Base-by-base conservation (phyloP, 2,113 vertebrate genomes). In the Lophius piscatorius region DNA sequence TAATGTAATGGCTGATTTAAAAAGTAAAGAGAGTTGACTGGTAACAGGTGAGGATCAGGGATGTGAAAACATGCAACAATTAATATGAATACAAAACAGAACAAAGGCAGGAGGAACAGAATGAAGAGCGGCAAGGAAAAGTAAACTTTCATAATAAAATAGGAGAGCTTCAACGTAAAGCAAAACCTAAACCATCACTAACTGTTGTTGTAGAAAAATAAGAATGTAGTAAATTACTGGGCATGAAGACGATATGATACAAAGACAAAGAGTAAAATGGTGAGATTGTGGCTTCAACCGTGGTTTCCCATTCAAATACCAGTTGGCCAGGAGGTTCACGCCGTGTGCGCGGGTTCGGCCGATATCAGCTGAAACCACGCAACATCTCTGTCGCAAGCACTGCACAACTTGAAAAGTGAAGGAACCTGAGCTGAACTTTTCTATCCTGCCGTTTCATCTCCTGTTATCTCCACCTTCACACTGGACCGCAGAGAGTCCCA, bases 351-450 rank as follows among this genome's bases (percentile, higher is more conserved):
- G 17, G 35, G 41, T 74, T 82, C 67, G 66, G 64, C 56, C 39
- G 18, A 45, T 72, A 84, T 76, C 77, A 60, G 51, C 46, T 18
- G 4, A 58, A 73, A 81, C 42, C 74, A 74, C 63, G 69, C 66
- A 41, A 41, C 42, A 10, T 31, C 36, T 57, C 35, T 64, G 17
- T 18, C n/a, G 52, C 38, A 16, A 66, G 48, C 51, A 44, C 36
- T 47, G 35, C 59, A 52, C 23, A 47, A 54, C 46, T 70, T 45
- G 46, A 24, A 49, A 65, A 69, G 66, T 21, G 16, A 26, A 29
- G 40, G 47, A 82, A 76, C 63, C 40, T 17, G 23, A 57, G 42
- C 4, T 86, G 75, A 88, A 81, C 77, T 58, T 57, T 44, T 62
- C 31, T 35, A 36, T 26, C 28, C 4, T 11, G 20, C 21, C 10